Evolutionary conservation across 2,113 vertebrate genomes (phyloP).

Genomic region (Beaufortia kweichowensis): DNA sequence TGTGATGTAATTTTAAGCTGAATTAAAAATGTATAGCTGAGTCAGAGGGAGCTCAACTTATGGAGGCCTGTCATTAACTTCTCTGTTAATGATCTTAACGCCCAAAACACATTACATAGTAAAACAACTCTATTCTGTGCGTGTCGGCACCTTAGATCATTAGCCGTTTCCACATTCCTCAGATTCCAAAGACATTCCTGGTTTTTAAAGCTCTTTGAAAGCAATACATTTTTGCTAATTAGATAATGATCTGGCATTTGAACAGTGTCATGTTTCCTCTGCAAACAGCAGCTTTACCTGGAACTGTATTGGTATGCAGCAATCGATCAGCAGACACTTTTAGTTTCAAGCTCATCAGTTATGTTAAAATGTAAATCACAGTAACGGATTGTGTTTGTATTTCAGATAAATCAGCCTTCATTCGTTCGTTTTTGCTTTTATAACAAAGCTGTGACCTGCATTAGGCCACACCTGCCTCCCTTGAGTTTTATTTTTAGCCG

Average conservation of each 20-base stretch:
- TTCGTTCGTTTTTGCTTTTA: background rate
- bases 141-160: slow-evolving; percentile 18
- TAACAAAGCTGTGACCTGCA: background rate
- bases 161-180: slow-evolving; percentile 53
- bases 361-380: too few species aligned
- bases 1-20: background rate
- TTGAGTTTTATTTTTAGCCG: slow-evolving; percentile 13
- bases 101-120: background rate
- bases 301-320: background rate
- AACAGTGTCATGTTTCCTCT: slow-evolving; percentile 4
- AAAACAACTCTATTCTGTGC: background rate
- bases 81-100: background rate
- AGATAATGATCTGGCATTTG: slow-evolving; percentile 1
- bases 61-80: too few species aligned
- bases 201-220: background rate
- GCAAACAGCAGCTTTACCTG: background rate
- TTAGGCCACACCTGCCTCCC: background rate
- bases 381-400: too few species aligned
- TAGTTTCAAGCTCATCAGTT: background rate
- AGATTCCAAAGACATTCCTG: slow-evolving; percentile 55
- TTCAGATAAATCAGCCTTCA: too few species aligned
- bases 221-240: background rate
- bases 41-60: too few species aligned
- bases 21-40: background rate
- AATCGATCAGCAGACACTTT: background rate